Conservation (phyloP, 2,797 vertebrate genomes). For the Fistularia tabacaria region DNA sequence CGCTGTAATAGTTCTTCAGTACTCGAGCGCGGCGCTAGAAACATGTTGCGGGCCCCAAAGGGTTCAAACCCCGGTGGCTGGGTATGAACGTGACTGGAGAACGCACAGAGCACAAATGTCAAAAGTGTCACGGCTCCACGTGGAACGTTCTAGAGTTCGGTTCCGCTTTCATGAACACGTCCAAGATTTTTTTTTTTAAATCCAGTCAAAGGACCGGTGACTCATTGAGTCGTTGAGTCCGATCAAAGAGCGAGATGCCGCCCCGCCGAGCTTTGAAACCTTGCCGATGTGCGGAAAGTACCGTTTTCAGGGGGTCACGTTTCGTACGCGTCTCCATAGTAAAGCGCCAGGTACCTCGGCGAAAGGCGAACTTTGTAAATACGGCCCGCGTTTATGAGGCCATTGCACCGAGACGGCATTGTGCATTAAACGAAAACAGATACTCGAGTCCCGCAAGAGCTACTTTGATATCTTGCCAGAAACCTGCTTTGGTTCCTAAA, state of each 20-base stretch:
- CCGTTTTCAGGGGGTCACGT: constrained; percentile 35
- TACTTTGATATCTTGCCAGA: constrained; percentile 63
- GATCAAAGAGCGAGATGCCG: constrained; percentile 42
- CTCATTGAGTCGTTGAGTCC: constrained; percentile 31
- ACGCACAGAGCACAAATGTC: too few relatives aligned
- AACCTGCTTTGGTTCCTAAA: constrained; percentile 50
- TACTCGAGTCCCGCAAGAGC: constrained; percentile 42
- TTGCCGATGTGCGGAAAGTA: constrained; percentile 24
- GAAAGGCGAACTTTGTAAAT: constrained; percentile 37
- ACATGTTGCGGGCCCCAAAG: too few relatives aligned
- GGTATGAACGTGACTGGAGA: too few relatives aligned
- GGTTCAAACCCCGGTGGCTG: too few relatives aligned
- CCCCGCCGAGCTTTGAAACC: constrained; percentile 22
- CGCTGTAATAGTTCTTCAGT: too few relatives aligned
- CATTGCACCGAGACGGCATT: constrained; percentile 52
- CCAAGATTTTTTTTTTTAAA: constrained; percentile 6
- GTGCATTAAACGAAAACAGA: constrained; percentile 69
- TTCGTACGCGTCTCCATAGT: constrained; percentile 22
- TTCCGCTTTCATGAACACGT: not conserved
- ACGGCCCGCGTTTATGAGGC: constrained; percentile 42
- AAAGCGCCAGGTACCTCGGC: constrained; percentile 45
- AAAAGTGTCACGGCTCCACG: too few relatives aligned
- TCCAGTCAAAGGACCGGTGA: constrained; percentile 9
- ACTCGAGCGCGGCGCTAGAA: too few relatives aligned
- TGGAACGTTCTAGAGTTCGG: too few relatives aligned